Evolutionary conservation across 2,888 invertebrate genomes (phyloP), one percentile per base, ranked within the genome.

Genomic region (Chloroclystis v-ata): DNA sequence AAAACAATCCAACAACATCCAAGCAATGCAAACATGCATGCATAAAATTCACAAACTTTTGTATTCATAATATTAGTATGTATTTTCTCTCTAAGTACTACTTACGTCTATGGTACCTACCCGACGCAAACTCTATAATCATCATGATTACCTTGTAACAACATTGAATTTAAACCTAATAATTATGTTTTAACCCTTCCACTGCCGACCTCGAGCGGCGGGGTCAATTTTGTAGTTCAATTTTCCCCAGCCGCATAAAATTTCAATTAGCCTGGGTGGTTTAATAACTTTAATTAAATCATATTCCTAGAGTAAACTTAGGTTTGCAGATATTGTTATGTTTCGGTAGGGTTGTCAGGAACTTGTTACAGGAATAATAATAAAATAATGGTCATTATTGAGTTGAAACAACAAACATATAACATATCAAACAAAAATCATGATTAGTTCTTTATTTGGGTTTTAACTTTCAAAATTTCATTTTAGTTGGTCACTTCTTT

Each of bases 281-380:
- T 69, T 82, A 82, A 83, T 83, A 77, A 75, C 72, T 80, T 78
- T 79, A 82, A 83, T 84, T 84, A 84, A 84, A 82, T 83, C 79
- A 80, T 83, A 79, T 67, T 73, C 67, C 67, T 68, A 56, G 66
- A 59, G 71, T 64, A 66, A 70, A 65, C 64, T 57, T 64, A 61
- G 62, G 68, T 74, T 69, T 69, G 63, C 63, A 10, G 52, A 67
- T 56, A 69, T 74, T 74, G 59, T 69, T 5, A 33, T 46, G 57
- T 61, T 59, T 50, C 61, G 69, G 1, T 61, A 82, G 81, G 81
- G 81, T 41, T 82, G 73, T 1, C 63, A 43, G 5, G 26, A 13
- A n/a, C 25, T 1, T 24, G n/a, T 16, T 16, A 6, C 28, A n/a
- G n/a, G 20, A 11, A 24, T 7, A 16, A 25, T 10, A 4, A n/a